Evolutionary conservation across 2,888 invertebrate species (phyloP).

Genomic region (Eupithecia tripunctaria): DNA sequence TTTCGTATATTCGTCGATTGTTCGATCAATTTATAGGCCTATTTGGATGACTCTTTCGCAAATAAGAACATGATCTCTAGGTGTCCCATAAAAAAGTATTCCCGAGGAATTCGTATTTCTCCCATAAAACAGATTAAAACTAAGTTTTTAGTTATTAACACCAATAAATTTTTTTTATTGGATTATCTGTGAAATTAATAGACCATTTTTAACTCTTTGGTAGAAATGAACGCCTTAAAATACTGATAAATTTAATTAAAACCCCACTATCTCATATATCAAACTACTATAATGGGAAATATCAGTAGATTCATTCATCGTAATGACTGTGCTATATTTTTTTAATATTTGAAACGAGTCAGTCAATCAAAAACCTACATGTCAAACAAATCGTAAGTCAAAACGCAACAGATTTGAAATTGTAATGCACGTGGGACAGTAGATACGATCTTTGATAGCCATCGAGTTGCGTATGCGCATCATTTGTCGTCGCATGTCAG

Average conservation of each 20-base stretch:
- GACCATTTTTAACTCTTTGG: background rate
- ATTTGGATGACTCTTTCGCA: no score
- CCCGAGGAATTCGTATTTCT: no score
- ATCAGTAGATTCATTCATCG: no score
- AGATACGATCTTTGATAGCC: conserved; percentile 48
- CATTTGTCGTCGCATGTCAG: conserved; percentile 34
- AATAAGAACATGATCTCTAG: no score
- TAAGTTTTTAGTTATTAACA: no score
- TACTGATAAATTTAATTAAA: background rate
- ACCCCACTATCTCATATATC: no score
- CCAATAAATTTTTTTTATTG: no score
- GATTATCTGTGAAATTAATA: background rate
- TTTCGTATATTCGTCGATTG: no score
- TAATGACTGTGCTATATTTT: background rate
- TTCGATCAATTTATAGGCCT: no score
- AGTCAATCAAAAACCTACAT: conserved; percentile 39
- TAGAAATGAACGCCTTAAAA: background rate
- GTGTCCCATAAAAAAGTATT: no score
- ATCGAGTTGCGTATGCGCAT: conserved; percentile 35
- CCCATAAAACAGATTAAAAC: no score
- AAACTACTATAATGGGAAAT: no score
- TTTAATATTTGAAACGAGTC: conserved; percentile 27
- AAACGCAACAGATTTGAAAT: conserved; percentile 50
- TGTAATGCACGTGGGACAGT: conserved; percentile 60
- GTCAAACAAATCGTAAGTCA: conserved; percentile 38